Conservation (phyloP, 1,140 invertebrate species). For the Coelopa frigida region DNA sequence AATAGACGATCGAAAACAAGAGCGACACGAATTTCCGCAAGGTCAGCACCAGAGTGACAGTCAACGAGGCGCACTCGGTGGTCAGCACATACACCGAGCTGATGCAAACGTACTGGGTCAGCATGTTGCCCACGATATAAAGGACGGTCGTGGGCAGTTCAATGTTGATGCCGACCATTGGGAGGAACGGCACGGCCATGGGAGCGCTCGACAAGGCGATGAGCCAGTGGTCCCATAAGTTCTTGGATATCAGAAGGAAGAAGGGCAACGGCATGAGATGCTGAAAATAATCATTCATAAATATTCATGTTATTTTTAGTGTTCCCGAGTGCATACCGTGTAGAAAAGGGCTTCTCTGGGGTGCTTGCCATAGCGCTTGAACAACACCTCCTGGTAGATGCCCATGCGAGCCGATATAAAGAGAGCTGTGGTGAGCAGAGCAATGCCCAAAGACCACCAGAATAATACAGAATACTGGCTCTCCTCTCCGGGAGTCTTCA, state of each 20-base stretch:
- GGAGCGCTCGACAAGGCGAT: slow-evolving; percentile 54
- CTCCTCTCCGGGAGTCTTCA: slow-evolving; percentile 39
- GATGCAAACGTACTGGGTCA: slow-evolving; percentile 94
- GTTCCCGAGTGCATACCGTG: slow-evolving; percentile 53
- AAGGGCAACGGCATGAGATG: slow-evolving; percentile 33
- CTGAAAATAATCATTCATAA: slow-evolving; percentile 4
- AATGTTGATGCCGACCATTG: slow-evolving; percentile 43
- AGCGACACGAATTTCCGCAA: slow-evolving; percentile 92
- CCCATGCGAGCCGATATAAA: slow-evolving; percentile 94
- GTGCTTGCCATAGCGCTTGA: slow-evolving; percentile 84
- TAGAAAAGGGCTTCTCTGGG: slow-evolving; percentile 92
- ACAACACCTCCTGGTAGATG: slow-evolving; percentile 90
- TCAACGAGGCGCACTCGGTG: slow-evolving; percentile 87
- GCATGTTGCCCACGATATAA: slow-evolving; percentile 77
- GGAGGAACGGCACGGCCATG: slow-evolving; percentile 45
- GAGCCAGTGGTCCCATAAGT: slow-evolving; percentile 66
- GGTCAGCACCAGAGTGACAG: slow-evolving; percentile 93
- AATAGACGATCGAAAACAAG: slow-evolving; percentile 92
- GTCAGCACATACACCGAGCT: slow-evolving; percentile 90
- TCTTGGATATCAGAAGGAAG: slow-evolving; percentile 49
- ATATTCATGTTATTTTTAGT: too few species aligned
- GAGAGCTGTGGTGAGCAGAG: slow-evolving; percentile 77
- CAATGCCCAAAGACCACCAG: slow-evolving; percentile 80
- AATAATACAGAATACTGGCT: slow-evolving; percentile 49
- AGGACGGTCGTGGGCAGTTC: slow-evolving; percentile 66